Percentiles rank a stretch among this genome's conserved stretches.
phyloP scores from a whole-genome alignment of 2,888 invertebrate genomes.

The Drosophila austrosaltans region DNA sequence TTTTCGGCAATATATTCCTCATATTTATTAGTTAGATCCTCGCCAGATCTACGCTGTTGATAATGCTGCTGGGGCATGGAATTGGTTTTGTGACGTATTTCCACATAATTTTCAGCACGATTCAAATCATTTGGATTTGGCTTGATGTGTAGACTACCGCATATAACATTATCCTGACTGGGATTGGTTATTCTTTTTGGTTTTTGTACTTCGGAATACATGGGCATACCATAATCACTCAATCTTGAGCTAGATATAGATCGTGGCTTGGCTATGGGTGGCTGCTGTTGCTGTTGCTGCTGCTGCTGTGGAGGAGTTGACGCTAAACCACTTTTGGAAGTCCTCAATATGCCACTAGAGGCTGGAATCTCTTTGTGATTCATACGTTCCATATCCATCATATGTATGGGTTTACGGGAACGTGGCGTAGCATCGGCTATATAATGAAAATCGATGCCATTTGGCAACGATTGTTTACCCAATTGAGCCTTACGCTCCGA shows the following conservation, averaged over 20 bases:
- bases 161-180: constrained; percentile 70
- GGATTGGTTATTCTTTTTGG: constrained; percentile 61
- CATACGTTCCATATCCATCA: constrained; percentile 83
- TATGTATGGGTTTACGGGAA: constrained; percentile 89
- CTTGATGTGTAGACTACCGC: constrained; percentile 81
- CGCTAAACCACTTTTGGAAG: constrained; percentile 81
- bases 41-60: constrained; percentile 78
- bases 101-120: constrained; percentile 74
- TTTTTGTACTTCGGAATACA: constrained; percentile 82
- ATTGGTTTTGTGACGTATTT: constrained; percentile 80
- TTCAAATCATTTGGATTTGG: constrained; percentile 57
- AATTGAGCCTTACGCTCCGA: constrained; percentile 80
- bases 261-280: constrained; percentile 72
- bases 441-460: constrained; percentile 86
- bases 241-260: constrained; percentile 80
- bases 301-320: constrained; percentile 61
- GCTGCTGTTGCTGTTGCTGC: constrained; percentile 86
- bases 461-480: constrained; percentile 79
- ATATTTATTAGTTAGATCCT: constrained; percentile 81
- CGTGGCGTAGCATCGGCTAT: constrained; percentile 89
- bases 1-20: constrained; percentile 83
- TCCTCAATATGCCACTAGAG: constrained; percentile 77
- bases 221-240: constrained; percentile 77
- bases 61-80: constrained; percentile 83
- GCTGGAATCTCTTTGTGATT: constrained; percentile 34